Base-by-base conservation (phyloP, 2,888 invertebrate genomes). In the Apodemia mormo region DNA sequence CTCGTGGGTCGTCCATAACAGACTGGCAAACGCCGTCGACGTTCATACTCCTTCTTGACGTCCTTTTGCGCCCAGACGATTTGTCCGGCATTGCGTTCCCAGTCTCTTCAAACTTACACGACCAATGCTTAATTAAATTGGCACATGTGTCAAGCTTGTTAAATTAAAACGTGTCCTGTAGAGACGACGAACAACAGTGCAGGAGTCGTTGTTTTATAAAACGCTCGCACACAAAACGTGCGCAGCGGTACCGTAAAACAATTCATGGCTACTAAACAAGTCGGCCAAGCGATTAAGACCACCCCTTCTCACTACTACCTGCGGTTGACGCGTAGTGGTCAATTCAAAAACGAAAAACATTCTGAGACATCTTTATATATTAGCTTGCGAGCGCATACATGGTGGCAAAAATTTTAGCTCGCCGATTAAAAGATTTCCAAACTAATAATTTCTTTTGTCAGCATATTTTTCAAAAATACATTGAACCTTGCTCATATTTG, bases 61-160 rank as follows among this genome's bases (percentile, higher is more conserved):
- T 76, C 71, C 72, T 77, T 76, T 74, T 75, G 70, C 74, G 75
- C 71, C 75, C 75, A 72, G 75, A 68, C 65, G 72, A 75, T 78
- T 74, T 71, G 64, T 76, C 74, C 70, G 72, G 76, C 74, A 75
- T 76, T 76, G 76, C 79, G 66, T 74, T 76, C 70, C 77, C 77
- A 74, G 76, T 76, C 68, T 77, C 70, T 76, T 76, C 75, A 77
- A 78, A 78, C 76, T 76, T 78, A 70, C 74, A 64, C 72, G 76
- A 74, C 76, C 73, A 77, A 71, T 74, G 71, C 71, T 75, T 76
- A 69, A 75, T 77, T 73, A 75, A 78, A 76, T 77, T 76, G 68
- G 71, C 67, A 72, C 71, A 67, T 73, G 40, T 73, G 6, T 76
- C 68, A 73, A 68, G 54, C 67, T 72, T 68, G 71, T 72, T 74